These are phyloP conservation scores for Penelope pileata DNA, from an alignment of 2,113 vertebrate genomes.

Conservation along the genomic window DNA sequence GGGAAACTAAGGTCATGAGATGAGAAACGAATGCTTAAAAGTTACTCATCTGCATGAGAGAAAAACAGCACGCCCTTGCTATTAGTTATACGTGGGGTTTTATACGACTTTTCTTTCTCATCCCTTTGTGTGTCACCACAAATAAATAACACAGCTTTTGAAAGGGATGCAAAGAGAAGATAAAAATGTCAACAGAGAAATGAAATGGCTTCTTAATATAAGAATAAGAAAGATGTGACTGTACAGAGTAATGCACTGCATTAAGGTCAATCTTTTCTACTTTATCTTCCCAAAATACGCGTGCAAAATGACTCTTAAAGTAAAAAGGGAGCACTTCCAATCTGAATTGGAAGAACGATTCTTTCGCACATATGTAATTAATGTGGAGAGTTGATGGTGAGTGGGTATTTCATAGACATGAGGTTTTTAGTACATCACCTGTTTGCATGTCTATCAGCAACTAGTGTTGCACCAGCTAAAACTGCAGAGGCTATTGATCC, in stretches of 20 bases:
- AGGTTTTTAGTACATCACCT: slow-evolving; percentile 15
- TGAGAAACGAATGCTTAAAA: background rate
- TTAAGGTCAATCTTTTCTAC: background rate
- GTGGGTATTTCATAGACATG: background rate
- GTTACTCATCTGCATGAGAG: background rate
- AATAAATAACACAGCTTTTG: background rate
- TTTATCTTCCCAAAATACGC: background rate
- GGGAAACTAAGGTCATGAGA: background rate
- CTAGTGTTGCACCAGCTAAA: background rate
- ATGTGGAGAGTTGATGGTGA: background rate
- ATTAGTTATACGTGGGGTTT: background rate
- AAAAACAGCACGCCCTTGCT: background rate
- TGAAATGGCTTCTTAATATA: background rate
- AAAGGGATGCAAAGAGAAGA: background rate
- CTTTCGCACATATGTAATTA: slow-evolving; percentile 38
- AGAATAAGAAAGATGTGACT: background rate
- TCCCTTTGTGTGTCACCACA: slow-evolving; percentile 24
- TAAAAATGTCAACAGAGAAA: slow-evolving; percentile 31
- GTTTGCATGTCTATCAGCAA: background rate
- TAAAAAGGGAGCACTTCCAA: background rate
- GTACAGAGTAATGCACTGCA: background rate
- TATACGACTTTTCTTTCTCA: background rate
- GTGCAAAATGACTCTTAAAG: background rate
- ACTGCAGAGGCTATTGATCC: background rate
- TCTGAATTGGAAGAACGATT: background rate